Evolutionary conservation across 2,888 invertebrate species (phyloP), one percentile per base, ranked within the genome.

Genomic region (Phasia obesa): DNA sequence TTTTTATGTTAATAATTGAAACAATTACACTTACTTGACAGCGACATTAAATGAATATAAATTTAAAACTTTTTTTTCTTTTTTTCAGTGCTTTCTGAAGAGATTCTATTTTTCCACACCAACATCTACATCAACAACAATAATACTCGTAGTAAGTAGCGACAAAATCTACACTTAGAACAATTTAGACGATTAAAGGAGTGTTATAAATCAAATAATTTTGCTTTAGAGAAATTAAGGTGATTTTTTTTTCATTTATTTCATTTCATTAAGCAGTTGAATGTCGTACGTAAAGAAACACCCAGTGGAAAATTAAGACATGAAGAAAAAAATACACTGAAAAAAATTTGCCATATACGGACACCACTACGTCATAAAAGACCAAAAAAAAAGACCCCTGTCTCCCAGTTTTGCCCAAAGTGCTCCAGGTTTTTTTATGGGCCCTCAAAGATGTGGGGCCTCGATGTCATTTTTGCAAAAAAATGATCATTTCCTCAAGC

Each of bases 21-120:
- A 79, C 83, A 83, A 83, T 76, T 83, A 75, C 75, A 55, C 47
- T 65, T 57, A 79, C 81, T 74, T 74, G 73, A 79, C 73, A 74
- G 62, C 67, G 55, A 55, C 60, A 74, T 79, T 79, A 53, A 74
- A 62, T 67, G 79, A 73, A 79, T 79, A 79, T 69, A 60, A 79
- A 74, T 79, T 79, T 67, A 11, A 42, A 59, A 21, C 19, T 35
- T 23, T 42, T 47, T 27, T 51, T 42, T 25, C 60, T 38, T 51
- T 4, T 15, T 59, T 17, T 25, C 60, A 21, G 23, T 71, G n/a
- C 60, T 60, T 60, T 38, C 38, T 25, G 19, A 7, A 42, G 31
- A 67, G 59, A 73, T 79, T 78, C 42, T 76, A 67, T 21, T 64
- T 42, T 57, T 4, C 55, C 47, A 47, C 64, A 67, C 19, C 57